These are phyloP conservation scores for Mormyrus iriodes DNA, from an alignment of 2,113 vertebrate species.

Conservation along the genomic window DNA sequence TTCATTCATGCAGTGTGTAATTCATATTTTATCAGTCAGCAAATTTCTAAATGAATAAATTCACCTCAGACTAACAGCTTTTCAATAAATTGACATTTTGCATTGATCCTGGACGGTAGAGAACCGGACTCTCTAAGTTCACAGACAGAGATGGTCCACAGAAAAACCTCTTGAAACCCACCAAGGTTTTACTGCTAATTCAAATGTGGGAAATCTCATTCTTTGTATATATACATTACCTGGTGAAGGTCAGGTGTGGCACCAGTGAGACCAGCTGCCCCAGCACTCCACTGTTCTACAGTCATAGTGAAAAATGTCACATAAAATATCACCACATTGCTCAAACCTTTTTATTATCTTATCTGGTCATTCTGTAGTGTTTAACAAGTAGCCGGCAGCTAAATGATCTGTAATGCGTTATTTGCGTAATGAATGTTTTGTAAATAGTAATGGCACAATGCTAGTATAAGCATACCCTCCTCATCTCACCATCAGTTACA, in stretches of 20 bases:
- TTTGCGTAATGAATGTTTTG: not conserved
- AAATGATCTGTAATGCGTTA: not conserved
- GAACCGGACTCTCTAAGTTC: not conserved
- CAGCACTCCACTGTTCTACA: not conserved
- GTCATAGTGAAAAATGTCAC: not conserved
- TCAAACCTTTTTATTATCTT: constrained; percentile 1
- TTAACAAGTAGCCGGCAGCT: not conserved
- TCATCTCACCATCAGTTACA: not conserved
- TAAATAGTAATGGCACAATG: not conserved
- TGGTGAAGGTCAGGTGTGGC: not conserved
- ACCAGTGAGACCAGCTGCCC: not conserved
- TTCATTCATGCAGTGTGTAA: not conserved
- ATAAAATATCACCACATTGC: not conserved
- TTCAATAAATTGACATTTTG: not conserved
- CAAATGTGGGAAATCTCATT: not conserved
- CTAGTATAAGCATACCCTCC: not conserved
- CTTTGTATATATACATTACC: not conserved
- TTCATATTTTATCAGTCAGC: not conserved
- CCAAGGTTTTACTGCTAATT: not conserved
- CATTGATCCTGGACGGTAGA: not conserved
- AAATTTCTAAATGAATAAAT: not conserved
- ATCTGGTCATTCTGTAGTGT: not conserved
- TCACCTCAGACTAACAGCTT: not conserved
- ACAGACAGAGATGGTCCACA: not conserved
- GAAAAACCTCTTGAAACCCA: not conserved